A percentile compares a stretch with the other conserved stretches of the same genome.
phyloP scores from a whole-genome alignment of 2,888 invertebrate genomes.

The Arrhopalites spinosus region DNA sequence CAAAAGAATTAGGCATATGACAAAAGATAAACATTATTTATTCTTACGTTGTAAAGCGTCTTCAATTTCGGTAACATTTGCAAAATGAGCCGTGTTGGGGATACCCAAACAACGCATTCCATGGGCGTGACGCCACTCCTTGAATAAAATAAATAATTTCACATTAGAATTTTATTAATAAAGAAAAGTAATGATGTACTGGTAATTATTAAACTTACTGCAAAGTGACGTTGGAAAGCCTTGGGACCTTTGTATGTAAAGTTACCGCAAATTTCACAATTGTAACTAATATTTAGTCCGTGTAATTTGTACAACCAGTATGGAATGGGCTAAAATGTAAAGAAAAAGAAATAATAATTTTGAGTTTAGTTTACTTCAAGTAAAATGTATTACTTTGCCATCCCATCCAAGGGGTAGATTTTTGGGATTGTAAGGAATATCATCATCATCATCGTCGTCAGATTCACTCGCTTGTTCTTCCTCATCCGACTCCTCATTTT shows the following conservation, averaged over 20 bases:
- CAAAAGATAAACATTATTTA: neutral
- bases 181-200: neutral
- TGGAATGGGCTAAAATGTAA: conserved; percentile 72
- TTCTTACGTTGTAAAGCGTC: conserved; percentile 87
- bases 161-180: neutral
- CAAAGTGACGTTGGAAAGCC: conserved; percentile 98
- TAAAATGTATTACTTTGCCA: conserved; percentile 73
- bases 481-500: conserved; percentile 89
- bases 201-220: conserved; percentile 62
- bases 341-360: conserved; percentile 3
- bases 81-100: conserved; percentile 99
- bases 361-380: no score
- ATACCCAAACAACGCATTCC: conserved; percentile 99
- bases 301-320: conserved; percentile 99
- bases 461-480: conserved; percentile 72
- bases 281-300: conserved; percentile 97
- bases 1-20: neutral
- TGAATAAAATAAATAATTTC: neutral
- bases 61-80: conserved; percentile 98
- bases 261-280: conserved; percentile 99
- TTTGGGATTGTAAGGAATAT: conserved; percentile 99
- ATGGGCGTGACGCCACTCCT: conserved; percentile 73
- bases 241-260: conserved; percentile 98
- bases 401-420: conserved; percentile 99
- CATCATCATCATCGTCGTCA: conserved; percentile 83